Evolutionary conservation across 2,113 vertebrate species (phyloP).

Genomic region (Barbus barbus): DNA sequence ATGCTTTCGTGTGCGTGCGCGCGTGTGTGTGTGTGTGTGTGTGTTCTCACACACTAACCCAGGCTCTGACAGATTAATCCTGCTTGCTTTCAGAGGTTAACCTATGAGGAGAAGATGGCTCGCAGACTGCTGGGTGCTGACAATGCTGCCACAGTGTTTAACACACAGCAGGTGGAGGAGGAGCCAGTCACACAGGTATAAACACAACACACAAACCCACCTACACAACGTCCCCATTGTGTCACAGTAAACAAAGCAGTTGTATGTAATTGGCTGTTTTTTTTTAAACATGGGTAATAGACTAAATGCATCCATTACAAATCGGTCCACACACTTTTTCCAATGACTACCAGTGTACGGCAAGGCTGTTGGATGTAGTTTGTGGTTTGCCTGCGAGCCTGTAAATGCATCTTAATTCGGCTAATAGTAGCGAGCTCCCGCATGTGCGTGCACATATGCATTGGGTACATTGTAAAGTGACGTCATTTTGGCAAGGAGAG

Average conservation of each 20-base stretch:
- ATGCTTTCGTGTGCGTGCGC: slow-evolving; percentile 36
- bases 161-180: slow-evolving; percentile 88
- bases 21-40: slow-evolving; percentile 31
- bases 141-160: slow-evolving; percentile 92
- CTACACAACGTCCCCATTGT: background rate
- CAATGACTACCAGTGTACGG: background rate
- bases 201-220: background rate
- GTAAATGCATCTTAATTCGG: background rate
- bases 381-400: slow-evolving; percentile 7
- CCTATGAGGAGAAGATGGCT: slow-evolving; percentile 99
- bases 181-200: slow-evolving; percentile 77
- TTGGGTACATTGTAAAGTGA: background rate
- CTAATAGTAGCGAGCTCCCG: background rate
- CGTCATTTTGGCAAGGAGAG: background rate
- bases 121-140: slow-evolving; percentile 93
- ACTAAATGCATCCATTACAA: background rate
- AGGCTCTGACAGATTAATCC: slow-evolving; percentile 68
- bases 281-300: background rate
- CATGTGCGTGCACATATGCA: slow-evolving; percentile 25
- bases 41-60: slow-evolving; percentile 71
- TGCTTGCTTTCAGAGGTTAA: slow-evolving; percentile 88
- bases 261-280: background rate
- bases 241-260: background rate
- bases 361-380: background rate
- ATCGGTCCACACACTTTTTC: background rate